These are phyloP conservation scores for Aleiodes sp. DNA, from an alignment of 1,140 invertebrate species.

Conservation along the genomic window DNA sequence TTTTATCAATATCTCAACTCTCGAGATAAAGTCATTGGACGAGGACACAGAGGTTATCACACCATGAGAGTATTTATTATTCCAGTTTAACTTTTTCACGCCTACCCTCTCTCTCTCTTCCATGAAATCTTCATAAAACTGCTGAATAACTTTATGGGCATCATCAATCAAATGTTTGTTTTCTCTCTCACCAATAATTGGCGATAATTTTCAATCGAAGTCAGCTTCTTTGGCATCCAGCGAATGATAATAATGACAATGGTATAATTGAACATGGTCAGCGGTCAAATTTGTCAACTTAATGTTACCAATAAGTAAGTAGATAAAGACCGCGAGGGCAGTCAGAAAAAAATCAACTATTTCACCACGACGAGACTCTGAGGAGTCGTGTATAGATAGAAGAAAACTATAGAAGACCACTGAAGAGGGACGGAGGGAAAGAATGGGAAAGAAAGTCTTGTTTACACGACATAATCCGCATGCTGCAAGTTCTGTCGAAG, in stretches of 20 bases:
- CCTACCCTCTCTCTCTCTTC: too few species aligned
- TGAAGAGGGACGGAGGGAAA: neutral
- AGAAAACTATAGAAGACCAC: neutral
- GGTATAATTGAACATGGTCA: conserved; percentile 44
- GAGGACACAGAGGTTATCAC: too few species aligned
- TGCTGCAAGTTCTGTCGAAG: conserved; percentile 38
- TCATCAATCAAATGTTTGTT: too few species aligned
- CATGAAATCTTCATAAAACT: too few species aligned
- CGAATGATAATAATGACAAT: neutral
- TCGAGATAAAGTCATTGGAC: too few species aligned
- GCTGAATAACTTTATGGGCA: too few species aligned
- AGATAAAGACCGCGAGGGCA: conserved; percentile 3
- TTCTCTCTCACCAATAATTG: too few species aligned
- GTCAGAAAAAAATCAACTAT: conserved; percentile 11
- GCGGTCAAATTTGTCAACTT: conserved; percentile 27
- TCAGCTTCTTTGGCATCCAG: neutral
- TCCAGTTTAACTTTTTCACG: too few species aligned
- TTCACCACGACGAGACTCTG: conserved; percentile 12
- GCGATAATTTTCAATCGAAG: neutral
- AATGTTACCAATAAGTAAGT: conserved; percentile 28
- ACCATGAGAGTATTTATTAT: too few species aligned
- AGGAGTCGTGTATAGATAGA: neutral
- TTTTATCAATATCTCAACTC: too few species aligned
- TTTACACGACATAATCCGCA: conserved; percentile 44
- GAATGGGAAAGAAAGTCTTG: conserved; percentile 21